Conservation (phyloP, 2,888 invertebrate species). For the Brachypalpus laphriformis region DNA sequence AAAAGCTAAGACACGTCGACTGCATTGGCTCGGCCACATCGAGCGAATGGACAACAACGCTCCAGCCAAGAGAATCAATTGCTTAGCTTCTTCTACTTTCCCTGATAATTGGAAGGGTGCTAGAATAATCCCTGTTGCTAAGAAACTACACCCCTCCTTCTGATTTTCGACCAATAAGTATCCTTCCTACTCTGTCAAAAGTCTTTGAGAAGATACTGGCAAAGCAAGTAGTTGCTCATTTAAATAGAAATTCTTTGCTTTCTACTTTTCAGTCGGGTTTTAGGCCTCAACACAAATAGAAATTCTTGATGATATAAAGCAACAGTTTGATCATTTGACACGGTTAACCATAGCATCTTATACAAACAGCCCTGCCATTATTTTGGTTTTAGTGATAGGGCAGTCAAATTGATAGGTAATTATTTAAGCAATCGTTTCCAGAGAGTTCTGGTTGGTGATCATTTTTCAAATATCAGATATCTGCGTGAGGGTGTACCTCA, state of each 20-base stretch:
- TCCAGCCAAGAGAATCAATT: too few species aligned
- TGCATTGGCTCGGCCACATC: too few species aligned
- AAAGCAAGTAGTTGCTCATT: background rate
- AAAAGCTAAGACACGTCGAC: too few species aligned
- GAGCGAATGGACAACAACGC: too few species aligned
- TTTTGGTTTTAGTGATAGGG: too few species aligned
- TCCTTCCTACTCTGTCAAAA: background rate
- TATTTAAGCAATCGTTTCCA: too few species aligned
- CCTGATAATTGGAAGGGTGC: background rate
- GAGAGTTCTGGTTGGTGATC: too few species aligned
- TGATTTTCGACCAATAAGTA: constrained; percentile 6
- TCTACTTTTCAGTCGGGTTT: background rate
- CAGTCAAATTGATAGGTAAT: too few species aligned
- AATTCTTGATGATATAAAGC: background rate
- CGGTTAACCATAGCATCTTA: background rate
- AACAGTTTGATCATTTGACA: background rate
- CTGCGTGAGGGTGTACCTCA: too few species aligned
- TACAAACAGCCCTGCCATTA: background rate
- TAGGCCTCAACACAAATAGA: background rate
- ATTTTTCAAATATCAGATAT: too few species aligned
- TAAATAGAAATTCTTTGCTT: background rate
- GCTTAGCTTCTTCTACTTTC: background rate
- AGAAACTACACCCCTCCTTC: background rate
- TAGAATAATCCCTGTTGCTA: background rate
- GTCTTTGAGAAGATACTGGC: background rate